Evolutionary conservation across 2,888 invertebrate genomes (phyloP), one percentile per base, ranked within the genome.

Genomic region (Alsophila aescularia): DNA sequence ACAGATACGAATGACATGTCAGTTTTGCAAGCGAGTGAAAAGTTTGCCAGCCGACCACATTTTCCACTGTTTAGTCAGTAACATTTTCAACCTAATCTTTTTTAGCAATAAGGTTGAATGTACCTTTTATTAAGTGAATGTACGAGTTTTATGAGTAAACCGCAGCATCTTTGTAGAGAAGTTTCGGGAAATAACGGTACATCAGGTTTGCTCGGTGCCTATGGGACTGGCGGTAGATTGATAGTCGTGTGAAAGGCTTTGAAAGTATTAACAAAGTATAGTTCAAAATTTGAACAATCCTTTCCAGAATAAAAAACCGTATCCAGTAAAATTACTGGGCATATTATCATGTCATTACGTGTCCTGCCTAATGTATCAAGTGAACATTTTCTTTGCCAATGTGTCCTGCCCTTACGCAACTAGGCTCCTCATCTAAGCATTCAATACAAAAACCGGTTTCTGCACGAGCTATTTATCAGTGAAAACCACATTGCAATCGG

Each of bases 161-260:
- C 77, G 48, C 83, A 81, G 84, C 80, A 81, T 85, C 85, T 83
- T 83, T 84, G 82, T 80, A 70, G 72, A 27, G 48, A 40, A 68
- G 62, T 72, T 75, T 79, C 76, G 72, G 77, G 75, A 63, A 72
- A 73, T 87, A 87, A 87, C 87, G 85, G 88, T 85, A 81, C 64
- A 71, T 82, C 83, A 69, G 83, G 87, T 83, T 84, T 37, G 43
- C 58, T 58, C 43, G 52, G 56, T 59, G 41, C 48, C 29, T 52
- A 39, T 41, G 41, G 40, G 77, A 66, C n/a, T n/a, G n/a, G n/a
- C n/a, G 72, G 51, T 43, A 52, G 55, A 64, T 58, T 56, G 60
- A 63, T 61, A 59, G 61, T 52, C 48, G 14, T 2, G 45, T 35
- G n/a, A n/a, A n/a, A n/a, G n/a, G n/a, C n/a, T n/a, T n/a, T n/a